Evolutionary conservation across 2,113 vertebrate genomes (phyloP), one percentile per base, ranked within the genome.

Genomic region (Camarhynchus parvulus): DNA sequence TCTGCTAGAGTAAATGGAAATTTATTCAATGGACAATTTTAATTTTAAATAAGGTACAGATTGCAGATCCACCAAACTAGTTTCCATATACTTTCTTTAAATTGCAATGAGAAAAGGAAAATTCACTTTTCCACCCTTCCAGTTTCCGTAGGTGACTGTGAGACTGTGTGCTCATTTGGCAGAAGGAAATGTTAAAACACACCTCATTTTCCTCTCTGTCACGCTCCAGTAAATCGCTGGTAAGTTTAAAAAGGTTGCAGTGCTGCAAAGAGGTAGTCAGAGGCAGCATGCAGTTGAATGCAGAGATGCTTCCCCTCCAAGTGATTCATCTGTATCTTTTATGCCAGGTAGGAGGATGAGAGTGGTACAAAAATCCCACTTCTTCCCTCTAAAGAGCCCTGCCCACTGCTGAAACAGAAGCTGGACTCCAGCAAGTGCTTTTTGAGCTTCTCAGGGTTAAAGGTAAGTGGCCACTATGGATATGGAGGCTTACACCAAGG

Each of bases 1-100:
- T 95, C 83, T 95, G 92, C 78, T 82, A 87, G 37, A 87, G 41
- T 69, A 91, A 87, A 92, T 95, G 90, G 94, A 96, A 95, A 96
- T 59, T 47, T 86, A 93, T 78, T 94, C 90, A 92, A 83, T 86
- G 85, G 90, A 77, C 76, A 64, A 93, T 90, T 94, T 92, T 59
- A 87, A 92, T 91, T 95, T 96, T 42, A 92, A 96, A 90, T 90
- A 88, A 74, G 92, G 58, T 58, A 49, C 49, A 91, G 89, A 74
- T 56, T 91, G 72, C 50, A 52, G 72, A 80, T 74, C 72, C 33
- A 80, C 76, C 75, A 68, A 78, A 94, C 89, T 41, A 92, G 61
- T 96, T 93, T 93, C 90, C 75, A 44, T 41, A 46, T 33, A 74
- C 75, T 63, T 90, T 82, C 90, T 85, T 93, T 25, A 90, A 91